phyloP scores from a whole-genome alignment of 2,113 vertebrate species.

The Hydrolagus affinis region DNA sequence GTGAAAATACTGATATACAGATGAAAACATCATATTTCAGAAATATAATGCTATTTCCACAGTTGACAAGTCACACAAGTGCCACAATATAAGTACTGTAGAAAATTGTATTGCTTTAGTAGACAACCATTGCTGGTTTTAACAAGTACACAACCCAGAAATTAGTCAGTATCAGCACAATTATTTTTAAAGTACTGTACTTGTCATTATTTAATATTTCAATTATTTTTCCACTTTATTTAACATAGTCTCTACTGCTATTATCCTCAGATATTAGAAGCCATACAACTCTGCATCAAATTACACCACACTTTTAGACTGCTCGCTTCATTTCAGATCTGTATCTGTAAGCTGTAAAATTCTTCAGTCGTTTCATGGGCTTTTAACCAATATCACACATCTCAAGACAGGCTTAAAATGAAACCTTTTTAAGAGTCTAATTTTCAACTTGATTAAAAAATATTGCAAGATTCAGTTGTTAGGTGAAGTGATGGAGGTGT shows the following conservation, averaged over 20 bases:
- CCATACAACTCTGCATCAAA: background rate
- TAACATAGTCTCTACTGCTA: background rate
- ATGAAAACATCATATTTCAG: background rate
- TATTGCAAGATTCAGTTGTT: background rate
- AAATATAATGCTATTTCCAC: slow-evolving; percentile 6
- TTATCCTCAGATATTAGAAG: background rate
- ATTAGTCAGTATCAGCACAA: background rate
- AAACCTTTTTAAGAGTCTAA: background rate
- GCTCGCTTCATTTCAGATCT: background rate
- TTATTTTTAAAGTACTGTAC: background rate
- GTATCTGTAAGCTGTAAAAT: background rate
- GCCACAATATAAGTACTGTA: background rate
- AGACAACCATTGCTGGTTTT: background rate
- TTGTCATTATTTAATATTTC: background rate
- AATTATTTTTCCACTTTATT: background rate
- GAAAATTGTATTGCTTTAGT: background rate
- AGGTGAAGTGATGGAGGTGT: background rate
- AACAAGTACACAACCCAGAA: slow-evolving; percentile 1
- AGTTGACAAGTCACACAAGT: background rate
- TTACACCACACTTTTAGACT: background rate
- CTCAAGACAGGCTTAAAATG: background rate
- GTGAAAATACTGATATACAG: background rate
- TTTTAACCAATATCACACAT: background rate
- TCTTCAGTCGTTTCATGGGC: background rate
- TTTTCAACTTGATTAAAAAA: background rate